These are phyloP conservation scores for Pyrrhosoma nymphula DNA, from an alignment of 2,888 invertebrate species.

Conservation along the genomic window DNA sequence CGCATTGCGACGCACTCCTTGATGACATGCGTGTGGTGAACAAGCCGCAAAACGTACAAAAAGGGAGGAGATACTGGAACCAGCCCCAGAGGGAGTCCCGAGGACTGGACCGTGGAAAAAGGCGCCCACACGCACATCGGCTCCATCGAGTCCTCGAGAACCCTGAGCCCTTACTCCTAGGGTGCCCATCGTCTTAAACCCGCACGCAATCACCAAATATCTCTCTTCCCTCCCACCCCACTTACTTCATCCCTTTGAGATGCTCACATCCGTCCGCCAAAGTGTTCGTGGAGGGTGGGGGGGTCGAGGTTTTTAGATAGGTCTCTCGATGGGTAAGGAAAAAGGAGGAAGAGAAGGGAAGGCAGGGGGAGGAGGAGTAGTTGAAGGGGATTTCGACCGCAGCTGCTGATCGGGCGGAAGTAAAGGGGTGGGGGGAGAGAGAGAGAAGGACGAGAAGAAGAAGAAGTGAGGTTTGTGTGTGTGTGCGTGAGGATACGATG, in stretches of 20 bases:
- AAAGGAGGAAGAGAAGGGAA: background rate
- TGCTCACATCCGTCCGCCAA: background rate
- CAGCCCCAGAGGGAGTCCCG: background rate
- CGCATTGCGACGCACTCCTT: too few relatives aligned
- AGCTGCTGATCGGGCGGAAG: background rate
- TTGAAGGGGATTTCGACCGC: background rate
- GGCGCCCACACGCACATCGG: too few relatives aligned
- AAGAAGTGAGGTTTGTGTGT: too few relatives aligned
- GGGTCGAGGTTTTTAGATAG: background rate
- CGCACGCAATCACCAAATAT: constrained; percentile 47
- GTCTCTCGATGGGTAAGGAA: background rate
- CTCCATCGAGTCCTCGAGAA: too few relatives aligned
- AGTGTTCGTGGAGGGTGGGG: background rate
- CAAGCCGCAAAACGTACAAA: background rate
- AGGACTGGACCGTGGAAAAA: too few relatives aligned
- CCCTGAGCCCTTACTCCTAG: background rate
- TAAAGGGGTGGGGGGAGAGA: background rate
- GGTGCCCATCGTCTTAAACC: background rate
- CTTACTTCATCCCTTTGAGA: background rate
- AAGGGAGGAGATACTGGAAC: background rate
- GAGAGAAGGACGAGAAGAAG: background rate
- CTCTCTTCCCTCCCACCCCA: background rate
- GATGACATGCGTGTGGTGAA: too few relatives aligned
- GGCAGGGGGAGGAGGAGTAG: background rate
- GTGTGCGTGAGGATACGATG: background rate